A percentile compares a stretch with the other conserved stretches of the same genome.
phyloP scores from a whole-genome alignment of 2,113 vertebrate genomes.

The Eulacestoma nigropectus region DNA sequence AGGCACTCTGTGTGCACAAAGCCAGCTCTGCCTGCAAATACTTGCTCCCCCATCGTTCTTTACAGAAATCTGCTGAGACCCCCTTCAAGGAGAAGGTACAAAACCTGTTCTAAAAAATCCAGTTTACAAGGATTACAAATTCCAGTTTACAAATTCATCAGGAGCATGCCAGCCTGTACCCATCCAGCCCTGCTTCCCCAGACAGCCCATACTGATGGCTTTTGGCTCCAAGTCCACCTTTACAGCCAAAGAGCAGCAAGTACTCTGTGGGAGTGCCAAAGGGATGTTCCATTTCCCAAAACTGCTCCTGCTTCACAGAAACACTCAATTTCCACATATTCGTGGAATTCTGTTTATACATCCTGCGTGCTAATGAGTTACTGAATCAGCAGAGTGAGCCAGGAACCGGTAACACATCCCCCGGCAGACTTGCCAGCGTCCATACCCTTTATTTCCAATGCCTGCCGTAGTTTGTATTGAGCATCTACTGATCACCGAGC shows the following conservation, averaged over 20 bases:
- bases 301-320: neutral
- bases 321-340: neutral
- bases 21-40: neutral
- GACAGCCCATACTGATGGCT: rapidly evolving
- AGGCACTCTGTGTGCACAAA: neutral
- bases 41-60: rapidly evolving
- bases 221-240: neutral
- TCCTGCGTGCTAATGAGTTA: neutral
- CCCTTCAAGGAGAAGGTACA: neutral
- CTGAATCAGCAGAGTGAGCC: neutral
- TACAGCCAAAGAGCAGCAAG: neutral
- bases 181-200: neutral
- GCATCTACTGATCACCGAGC: neutral
- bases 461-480: neutral
- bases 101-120: neutral
- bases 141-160: no score
- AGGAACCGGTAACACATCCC: neutral
- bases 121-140: no score
- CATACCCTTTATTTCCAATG: rapidly evolving
- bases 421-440: neutral
- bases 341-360: neutral
- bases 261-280: neutral
- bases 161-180: neutral
- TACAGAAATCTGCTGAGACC: neutral
- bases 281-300: neutral